These are phyloP conservation scores for Hesperophylax magnus DNA, from an alignment of 1,140 invertebrate genomes.

Conservation along the genomic window DNA sequence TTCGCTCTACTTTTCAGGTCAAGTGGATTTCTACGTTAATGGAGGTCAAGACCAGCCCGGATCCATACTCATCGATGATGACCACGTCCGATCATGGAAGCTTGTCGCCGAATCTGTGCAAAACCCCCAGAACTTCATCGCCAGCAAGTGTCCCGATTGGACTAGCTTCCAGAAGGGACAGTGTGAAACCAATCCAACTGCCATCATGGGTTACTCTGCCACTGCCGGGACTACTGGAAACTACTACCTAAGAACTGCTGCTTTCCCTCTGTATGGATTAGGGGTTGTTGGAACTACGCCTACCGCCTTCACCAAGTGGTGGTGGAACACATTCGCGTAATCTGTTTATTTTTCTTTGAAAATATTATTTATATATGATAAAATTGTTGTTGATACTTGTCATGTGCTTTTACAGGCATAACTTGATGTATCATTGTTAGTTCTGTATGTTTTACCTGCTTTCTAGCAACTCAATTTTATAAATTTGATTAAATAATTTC, in stretches of 20 bases:
- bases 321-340: background rate
- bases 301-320: background rate
- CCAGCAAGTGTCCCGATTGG: conserved; percentile 67
- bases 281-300: background rate
- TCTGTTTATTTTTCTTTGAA: too few relatives aligned
- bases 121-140: conserved; percentile 69
- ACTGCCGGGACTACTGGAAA: conserved; percentile 66
- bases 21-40: conserved; percentile 87
- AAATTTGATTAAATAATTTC: too few relatives aligned
- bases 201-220: conserved; percentile 71
- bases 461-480: too few relatives aligned
- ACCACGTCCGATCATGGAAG: conserved; percentile 74
- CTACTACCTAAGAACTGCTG: conserved; percentile 66
- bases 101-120: conserved; percentile 75
- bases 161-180: conserved; percentile 67
- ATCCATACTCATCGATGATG: conserved; percentile 72
- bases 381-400: too few relatives aligned
- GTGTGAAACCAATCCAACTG: conserved; percentile 63
- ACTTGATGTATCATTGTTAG: too few relatives aligned
- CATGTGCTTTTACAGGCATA: too few relatives aligned
- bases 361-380: too few relatives aligned
- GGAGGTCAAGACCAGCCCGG: conserved; percentile 72
- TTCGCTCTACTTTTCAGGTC: conserved; percentile 67
- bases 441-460: too few relatives aligned
- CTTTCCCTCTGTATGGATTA: background rate